Conservation (phyloP, 2,113 vertebrate species). For the Tapirus terrestris region DNA sequence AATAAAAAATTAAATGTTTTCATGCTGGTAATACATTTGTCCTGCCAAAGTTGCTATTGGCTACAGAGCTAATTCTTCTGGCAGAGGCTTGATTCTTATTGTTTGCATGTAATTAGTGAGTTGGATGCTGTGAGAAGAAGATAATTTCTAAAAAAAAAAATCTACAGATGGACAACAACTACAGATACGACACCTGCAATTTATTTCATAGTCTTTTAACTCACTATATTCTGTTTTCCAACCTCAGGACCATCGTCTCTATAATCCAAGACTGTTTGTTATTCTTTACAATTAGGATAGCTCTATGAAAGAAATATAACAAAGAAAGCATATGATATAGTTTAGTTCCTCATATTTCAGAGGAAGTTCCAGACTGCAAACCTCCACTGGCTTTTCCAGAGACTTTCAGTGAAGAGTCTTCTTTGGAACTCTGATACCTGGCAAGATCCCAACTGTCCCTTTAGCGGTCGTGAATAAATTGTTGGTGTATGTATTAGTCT, state of each 20-base stretch:
- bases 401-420: neutral
- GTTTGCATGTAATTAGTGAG: slow-evolving; percentile 56
- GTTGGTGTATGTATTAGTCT: neutral
- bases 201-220: slow-evolving; percentile 61
- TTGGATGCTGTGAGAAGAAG: slow-evolving; percentile 65
- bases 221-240: neutral
- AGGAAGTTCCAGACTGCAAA: neutral
- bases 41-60: slow-evolving; percentile 59
- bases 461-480: neutral
- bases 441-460: neutral
- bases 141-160: slow-evolving; percentile 60
- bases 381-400: neutral
- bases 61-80: slow-evolving; percentile 68
- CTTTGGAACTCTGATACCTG: neutral
- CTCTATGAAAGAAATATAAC: neutral
- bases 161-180: slow-evolving; percentile 24
- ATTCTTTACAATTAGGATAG: neutral
- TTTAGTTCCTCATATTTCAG: neutral
- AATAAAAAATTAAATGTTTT: slow-evolving; percentile 64
- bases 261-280: neutral
- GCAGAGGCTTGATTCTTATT: slow-evolving; percentile 66
- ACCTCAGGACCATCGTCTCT: neutral
- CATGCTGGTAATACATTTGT: slow-evolving; percentile 31
- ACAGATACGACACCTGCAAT: slow-evolving; percentile 35
- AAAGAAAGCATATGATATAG: neutral